Conservation (phyloP, 2,888 invertebrate genomes). For the Aethes cnicana region DNA sequence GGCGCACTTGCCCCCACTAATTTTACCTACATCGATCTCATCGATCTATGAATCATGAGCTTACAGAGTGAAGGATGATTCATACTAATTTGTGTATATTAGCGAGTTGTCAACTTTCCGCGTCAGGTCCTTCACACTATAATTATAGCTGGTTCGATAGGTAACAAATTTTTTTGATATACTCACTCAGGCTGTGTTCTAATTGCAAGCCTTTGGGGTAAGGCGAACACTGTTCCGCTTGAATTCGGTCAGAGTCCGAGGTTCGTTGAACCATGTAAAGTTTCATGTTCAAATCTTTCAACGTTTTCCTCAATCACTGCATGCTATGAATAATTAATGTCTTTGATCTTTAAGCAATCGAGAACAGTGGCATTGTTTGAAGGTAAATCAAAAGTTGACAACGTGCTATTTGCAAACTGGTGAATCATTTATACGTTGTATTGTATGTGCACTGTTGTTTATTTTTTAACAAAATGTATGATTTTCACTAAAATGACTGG, state of each 20-base stretch:
- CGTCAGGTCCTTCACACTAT: conserved; percentile 1
- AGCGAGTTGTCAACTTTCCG: conserved; percentile 12
- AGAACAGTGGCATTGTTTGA: background rate
- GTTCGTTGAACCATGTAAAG: conserved; percentile 27
- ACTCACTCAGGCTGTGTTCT: conserved; percentile 5
- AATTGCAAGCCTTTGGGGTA: conserved; percentile 9
- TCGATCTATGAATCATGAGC: conserved; percentile 24
- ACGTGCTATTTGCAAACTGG: background rate
- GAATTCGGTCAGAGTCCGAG: background rate
- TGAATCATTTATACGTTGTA: too few relatives aligned
- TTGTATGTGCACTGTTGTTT: too few relatives aligned
- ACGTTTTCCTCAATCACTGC: conserved; percentile 14
- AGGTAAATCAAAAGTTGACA: background rate
- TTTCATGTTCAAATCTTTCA: conserved; percentile 19
- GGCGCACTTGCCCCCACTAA: too few relatives aligned
- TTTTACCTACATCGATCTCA: too few relatives aligned
- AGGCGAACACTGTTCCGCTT: conserved; percentile 6
- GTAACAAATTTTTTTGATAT: too few relatives aligned
- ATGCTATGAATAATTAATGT: conserved; percentile 25
- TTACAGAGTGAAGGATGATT: conserved; percentile 2
- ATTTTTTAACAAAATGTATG: too few relatives aligned
- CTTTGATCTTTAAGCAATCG: conserved; percentile 1
- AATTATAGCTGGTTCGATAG: conserved; percentile 10
- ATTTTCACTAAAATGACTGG: too few relatives aligned
- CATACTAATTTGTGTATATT: conserved; percentile 7